Conservation (phyloP, 2,797 vertebrate species). For the Chloroceryle inda region DNA sequence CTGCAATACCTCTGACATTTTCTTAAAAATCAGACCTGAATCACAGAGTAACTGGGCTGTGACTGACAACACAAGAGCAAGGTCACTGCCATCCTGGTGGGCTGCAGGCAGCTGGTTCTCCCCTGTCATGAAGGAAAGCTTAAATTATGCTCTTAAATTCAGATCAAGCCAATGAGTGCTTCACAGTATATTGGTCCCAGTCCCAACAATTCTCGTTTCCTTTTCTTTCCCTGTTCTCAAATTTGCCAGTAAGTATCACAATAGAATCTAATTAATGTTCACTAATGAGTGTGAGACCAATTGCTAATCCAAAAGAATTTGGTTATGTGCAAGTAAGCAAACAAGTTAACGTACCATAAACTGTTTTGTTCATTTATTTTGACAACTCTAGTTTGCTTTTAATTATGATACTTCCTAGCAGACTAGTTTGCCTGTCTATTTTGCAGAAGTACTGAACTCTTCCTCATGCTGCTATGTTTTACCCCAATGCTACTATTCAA, state of each 20-base stretch:
- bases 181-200: not conserved
- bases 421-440: not conserved
- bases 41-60: not conserved
- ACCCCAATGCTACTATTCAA: not conserved
- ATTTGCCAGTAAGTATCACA: slow-evolving; percentile 16
- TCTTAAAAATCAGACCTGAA: not conserved
- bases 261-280: slow-evolving; percentile 48
- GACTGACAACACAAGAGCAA: not conserved
- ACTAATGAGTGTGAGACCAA: slow-evolving; percentile 52
- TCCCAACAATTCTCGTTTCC: not conserved
- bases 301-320: slow-evolving; percentile 34
- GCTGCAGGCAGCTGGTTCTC: not conserved
- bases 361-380: slow-evolving; percentile 56
- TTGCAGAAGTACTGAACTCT: not conserved
- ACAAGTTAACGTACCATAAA: slow-evolving; percentile 57
- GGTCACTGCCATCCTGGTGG: accelerated
- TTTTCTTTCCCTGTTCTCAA: not conserved
- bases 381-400: slow-evolving; percentile 42
- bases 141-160: slow-evolving; percentile 3
- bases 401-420: slow-evolving; percentile 43
- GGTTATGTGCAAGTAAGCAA: slow-evolving; percentile 45
- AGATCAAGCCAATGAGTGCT: not conserved
- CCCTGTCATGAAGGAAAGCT: not conserved
- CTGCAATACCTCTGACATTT: not conserved
- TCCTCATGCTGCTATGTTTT: not conserved